These are phyloP conservation scores for Apaloderma vittatum DNA, from an alignment of 2,113 vertebrate species.

Conservation along the genomic window DNA sequence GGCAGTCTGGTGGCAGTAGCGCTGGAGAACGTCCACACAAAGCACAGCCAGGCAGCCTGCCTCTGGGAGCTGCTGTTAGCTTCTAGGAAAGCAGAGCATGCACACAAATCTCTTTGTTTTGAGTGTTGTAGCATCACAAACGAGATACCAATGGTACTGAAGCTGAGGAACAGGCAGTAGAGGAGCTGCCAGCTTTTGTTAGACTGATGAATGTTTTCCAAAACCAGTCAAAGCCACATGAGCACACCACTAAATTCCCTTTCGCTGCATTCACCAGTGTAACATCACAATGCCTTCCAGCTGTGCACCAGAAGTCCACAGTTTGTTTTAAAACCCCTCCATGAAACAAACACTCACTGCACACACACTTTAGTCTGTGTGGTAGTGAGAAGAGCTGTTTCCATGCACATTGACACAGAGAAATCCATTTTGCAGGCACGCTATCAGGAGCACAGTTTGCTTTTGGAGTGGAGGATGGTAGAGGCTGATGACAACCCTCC, in stretches of 20 bases:
- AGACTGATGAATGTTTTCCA: not conserved
- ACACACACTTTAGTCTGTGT: not conserved
- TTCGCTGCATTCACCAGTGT: not conserved
- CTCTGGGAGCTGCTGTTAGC: not conserved
- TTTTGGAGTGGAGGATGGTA: not conserved
- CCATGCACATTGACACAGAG: not conserved
- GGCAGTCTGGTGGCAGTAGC: not conserved
- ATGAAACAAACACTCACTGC: not conserved
- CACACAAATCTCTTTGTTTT: not conserved
- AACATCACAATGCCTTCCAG: not conserved
- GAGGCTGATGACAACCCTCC: not conserved
- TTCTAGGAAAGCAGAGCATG: not conserved
- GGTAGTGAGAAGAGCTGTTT: not conserved
- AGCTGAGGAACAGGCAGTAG: not conserved
- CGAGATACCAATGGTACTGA: not conserved
- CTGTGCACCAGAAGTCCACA: not conserved
- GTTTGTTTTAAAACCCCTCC: not conserved
- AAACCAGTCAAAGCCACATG: not conserved
- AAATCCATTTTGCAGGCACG: not conserved
- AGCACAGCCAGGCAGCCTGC: not conserved
- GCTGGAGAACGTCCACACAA: not conserved
- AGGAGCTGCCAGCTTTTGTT: not conserved
- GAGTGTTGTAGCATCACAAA: fast-evolving
- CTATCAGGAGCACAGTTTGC: not conserved
- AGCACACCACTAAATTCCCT: not conserved